phyloP scores from a whole-genome alignment of 2,113 vertebrate genomes.

The Dicaeum eximium region DNA sequence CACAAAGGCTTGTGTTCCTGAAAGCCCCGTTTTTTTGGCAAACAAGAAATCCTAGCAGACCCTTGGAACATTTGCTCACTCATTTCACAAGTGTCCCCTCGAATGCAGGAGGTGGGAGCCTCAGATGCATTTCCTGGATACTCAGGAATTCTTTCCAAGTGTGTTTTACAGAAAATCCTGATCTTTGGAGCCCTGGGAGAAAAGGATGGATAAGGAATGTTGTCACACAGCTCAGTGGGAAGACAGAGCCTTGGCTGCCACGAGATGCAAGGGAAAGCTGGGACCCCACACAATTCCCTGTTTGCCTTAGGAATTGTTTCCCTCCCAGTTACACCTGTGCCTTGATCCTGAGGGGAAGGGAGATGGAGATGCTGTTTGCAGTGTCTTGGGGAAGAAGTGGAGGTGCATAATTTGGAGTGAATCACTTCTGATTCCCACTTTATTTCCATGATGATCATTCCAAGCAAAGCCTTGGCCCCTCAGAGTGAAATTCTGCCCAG shows the following conservation, averaged over 20 bases:
- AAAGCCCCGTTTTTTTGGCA: conserved; percentile 58
- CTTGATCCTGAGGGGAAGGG: neutral
- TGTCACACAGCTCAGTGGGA: neutral
- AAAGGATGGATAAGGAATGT: neutral
- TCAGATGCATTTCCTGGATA: conserved; percentile 1
- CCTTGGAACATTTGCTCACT: neutral
- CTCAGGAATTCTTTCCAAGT: conserved; percentile 13
- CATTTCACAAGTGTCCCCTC: conserved; percentile 16
- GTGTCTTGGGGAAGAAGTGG: neutral
- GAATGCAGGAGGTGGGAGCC: conserved; percentile 47
- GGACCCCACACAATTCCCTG: neutral
- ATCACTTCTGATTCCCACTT: neutral
- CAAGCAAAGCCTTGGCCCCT: neutral
- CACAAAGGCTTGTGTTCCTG: conserved; percentile 61
- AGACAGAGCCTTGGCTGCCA: neutral
- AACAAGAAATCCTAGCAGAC: conserved; percentile 52
- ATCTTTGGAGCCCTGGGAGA: neutral
- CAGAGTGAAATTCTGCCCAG: neutral
- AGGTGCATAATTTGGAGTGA: neutral
- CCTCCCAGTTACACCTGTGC: neutral
- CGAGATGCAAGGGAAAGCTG: neutral
- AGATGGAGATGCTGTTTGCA: neutral
- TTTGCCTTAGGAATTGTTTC: neutral
- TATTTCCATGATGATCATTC: neutral
- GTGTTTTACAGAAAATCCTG: conserved; percentile 47